These are phyloP conservation scores for Leiothrix lutea DNA, from an alignment of 2,113 vertebrate species.

Conservation along the genomic window DNA sequence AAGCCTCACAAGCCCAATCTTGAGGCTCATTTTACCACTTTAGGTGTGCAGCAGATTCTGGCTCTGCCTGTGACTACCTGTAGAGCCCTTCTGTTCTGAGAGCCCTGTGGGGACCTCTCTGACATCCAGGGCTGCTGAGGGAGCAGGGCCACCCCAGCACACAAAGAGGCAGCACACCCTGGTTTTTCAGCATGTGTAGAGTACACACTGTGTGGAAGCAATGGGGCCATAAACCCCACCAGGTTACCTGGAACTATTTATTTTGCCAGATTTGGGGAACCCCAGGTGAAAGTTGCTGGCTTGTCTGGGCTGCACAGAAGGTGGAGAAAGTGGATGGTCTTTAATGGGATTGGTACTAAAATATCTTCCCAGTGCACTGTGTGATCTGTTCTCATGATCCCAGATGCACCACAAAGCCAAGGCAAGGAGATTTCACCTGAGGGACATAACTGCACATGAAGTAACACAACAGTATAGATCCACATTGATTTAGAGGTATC, in stretches of 20 bases:
- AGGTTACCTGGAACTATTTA: background rate
- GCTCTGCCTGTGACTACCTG: background rate
- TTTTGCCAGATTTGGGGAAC: background rate
- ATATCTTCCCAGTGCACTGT: background rate
- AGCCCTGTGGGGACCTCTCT: background rate
- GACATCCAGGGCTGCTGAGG: background rate
- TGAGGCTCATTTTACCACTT: background rate
- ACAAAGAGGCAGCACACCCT: background rate
- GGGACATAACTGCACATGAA: background rate
- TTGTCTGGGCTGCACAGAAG: background rate
- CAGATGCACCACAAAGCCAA: background rate
- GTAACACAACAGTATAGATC: background rate
- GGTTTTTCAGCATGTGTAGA: background rate
- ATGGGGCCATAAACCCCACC: background rate
- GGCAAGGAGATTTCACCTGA: background rate
- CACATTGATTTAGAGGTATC: background rate
- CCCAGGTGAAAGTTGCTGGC: background rate
- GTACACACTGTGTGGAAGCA: fast-evolving
- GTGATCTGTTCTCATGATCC: background rate
- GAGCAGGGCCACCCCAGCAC: background rate
- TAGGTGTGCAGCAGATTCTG: background rate
- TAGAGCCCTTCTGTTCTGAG: background rate
- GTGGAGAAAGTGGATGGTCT: background rate
- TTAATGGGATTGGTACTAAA: background rate
- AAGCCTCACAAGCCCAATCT: background rate